Evolutionary conservation across 2,113 vertebrate species (phyloP).

Genomic region (Ophthalmolycus amberensis): DNA sequence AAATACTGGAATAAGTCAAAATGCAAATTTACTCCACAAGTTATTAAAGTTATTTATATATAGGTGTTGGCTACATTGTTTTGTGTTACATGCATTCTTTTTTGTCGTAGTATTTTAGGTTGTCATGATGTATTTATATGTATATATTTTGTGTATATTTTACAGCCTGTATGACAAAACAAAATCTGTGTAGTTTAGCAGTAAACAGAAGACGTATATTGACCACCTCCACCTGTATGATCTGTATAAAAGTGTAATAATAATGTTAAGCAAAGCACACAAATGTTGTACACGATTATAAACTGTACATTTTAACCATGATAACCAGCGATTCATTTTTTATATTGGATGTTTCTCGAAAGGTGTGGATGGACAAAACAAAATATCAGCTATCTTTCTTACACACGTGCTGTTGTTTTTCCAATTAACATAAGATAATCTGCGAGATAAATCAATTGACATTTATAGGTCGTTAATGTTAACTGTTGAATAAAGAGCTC

Average conservation of each 20-base stretch:
- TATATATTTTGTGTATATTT: background rate
- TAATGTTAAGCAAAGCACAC: background rate
- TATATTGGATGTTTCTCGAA: background rate
- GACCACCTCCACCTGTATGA: background rate
- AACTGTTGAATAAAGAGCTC: background rate
- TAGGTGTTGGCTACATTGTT: background rate
- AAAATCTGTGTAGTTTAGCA: background rate
- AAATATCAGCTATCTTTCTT: background rate
- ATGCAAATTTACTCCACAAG: background rate
- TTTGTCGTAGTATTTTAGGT: background rate
- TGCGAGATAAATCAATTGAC: background rate
- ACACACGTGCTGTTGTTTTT: background rate
- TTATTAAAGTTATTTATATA: background rate
- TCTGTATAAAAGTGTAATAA: background rate
- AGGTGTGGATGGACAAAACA: background rate
- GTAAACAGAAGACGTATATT: background rate
- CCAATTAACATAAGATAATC: background rate
- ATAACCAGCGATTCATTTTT: background rate
- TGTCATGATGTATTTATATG: background rate
- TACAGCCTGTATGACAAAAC: background rate
- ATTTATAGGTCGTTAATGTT: background rate
- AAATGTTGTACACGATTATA: background rate
- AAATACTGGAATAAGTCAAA: background rate
- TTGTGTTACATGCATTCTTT: background rate
- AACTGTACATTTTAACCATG: background rate